Conservation (phyloP, 2,888 invertebrate genomes). For the Pecten maximus region DNA sequence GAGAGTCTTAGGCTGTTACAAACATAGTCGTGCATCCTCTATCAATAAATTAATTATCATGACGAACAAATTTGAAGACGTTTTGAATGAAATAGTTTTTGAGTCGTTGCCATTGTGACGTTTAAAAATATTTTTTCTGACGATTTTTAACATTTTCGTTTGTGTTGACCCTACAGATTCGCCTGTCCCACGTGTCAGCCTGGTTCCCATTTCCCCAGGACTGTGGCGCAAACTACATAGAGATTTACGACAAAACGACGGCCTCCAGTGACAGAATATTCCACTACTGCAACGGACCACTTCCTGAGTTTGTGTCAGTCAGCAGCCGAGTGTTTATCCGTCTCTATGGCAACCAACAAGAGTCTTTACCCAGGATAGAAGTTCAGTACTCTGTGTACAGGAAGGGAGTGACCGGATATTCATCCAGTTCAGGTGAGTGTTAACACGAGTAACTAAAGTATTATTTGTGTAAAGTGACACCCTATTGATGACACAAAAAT, state of each 20-base stretch:
- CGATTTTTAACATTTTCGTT: not conserved
- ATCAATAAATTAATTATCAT: too few species aligned
- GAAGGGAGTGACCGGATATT: not conserved
- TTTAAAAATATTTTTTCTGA: not conserved
- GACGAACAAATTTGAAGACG: too few species aligned
- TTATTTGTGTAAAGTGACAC: not conserved
- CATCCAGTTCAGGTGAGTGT: not conserved
- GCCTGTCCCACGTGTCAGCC: conserved; percentile 55
- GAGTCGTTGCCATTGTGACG: too few species aligned
- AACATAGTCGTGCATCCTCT: too few species aligned
- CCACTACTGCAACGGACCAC: conserved; percentile 66
- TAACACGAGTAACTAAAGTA: too few species aligned
- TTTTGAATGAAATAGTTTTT: too few species aligned
- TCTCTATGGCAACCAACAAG: conserved; percentile 56
- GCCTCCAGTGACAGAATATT: conserved; percentile 62
- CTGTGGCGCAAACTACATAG: conserved; percentile 75
- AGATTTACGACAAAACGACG: conserved; percentile 76
- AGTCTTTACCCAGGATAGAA: not conserved
- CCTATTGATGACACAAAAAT: not conserved
- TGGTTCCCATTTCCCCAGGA: conserved; percentile 59
- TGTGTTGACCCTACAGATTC: conserved; percentile 56
- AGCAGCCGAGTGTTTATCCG: conserved; percentile 75
- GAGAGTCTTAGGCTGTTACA: too few species aligned
- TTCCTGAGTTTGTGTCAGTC: conserved; percentile 65
- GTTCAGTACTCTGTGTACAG: not conserved